These are phyloP conservation scores for Oscheius sp. DNA, from an alignment of 1,140 invertebrate species.

Conservation along the genomic window DNA sequence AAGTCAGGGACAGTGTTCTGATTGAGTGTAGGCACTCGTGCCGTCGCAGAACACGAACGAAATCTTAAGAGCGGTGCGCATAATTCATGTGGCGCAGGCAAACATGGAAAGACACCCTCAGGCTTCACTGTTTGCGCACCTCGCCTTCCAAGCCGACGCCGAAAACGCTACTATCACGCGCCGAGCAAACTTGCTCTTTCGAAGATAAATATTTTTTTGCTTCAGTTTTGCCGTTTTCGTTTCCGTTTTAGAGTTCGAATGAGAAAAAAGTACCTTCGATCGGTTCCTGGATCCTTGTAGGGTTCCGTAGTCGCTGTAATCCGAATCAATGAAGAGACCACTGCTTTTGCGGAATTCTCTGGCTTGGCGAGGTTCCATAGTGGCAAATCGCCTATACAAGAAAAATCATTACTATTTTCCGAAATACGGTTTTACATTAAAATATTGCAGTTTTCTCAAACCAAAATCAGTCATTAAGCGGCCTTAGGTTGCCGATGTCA, in stretches of 20 bases:
- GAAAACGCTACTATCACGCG: constrained; percentile 11
- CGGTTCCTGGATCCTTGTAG: background rate
- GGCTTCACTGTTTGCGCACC: constrained; percentile 8
- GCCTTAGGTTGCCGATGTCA: too few relatives aligned
- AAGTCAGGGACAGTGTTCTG: too few relatives aligned
- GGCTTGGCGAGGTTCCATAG: background rate
- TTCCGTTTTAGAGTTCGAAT: too few relatives aligned
- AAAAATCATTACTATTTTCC: too few relatives aligned
- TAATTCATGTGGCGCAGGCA: constrained; percentile 6
- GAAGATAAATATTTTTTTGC: too few relatives aligned
- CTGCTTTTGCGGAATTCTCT: constrained; percentile 1
- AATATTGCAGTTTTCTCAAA: too few relatives aligned
- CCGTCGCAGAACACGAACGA: constrained; percentile 2
- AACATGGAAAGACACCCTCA: constrained; percentile 13
- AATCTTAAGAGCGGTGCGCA: constrained; percentile 4
- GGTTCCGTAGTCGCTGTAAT: background rate
- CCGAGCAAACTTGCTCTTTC: background rate
- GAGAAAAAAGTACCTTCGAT: background rate
- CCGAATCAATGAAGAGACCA: background rate
- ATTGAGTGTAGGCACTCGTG: background rate
- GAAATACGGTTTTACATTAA: too few relatives aligned
- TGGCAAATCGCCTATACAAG: background rate
- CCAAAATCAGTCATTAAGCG: too few relatives aligned
- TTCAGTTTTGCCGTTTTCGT: too few relatives aligned
- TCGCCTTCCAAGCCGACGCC: constrained; percentile 3